Evolutionary conservation across 2,797 vertebrate genomes (phyloP), one percentile per base, ranked within the genome.

Genomic region (Ctenochaetus hawaiiensis): DNA sequence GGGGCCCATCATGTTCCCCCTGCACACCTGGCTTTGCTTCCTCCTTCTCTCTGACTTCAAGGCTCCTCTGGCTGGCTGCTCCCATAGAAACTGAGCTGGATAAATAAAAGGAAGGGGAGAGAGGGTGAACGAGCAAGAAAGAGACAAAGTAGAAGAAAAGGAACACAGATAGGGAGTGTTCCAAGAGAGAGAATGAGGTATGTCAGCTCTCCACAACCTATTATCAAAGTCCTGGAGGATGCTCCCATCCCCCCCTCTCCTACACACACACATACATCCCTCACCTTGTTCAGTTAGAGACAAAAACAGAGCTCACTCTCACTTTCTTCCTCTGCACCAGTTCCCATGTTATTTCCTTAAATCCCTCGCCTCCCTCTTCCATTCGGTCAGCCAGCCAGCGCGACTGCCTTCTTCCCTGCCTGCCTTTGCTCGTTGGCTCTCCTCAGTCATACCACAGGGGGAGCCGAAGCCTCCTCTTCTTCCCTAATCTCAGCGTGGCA

Each of bases 21-120:
- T 54, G 67, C 87, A 87, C 91, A 91, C 91, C 91, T 90, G 91
- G 84, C 85, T 87, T 86, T 80, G 39, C 78, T 78, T 75, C 69
- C 78, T 86, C 67, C 81, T 68, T 80, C 82, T 71, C 69, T 70
- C 61, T 8, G 57, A 89, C 91, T 91, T 87, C 86, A 84, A 88
- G 87, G 85, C 82, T 90, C 80, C 79, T 67, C 67, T 72, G 85
- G 83, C 86, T 86, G 75, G 69, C 67, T 87, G 86, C 86, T 89
- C 87, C 89, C 88, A 86, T 45, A 72, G 88, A 90, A 87, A 87
- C 88, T 72, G 75, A 84, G 76, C 82, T 80, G 87, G 83, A 89
- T 87, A 84, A 90, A 84, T 85, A 72, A 64, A 80, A 69, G 52
- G 68, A 72, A 34, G 23, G 57, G 13, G 52, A 63, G 75, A 69